phyloP scores from a whole-genome alignment of 2,113 vertebrate genomes.

The Macrotis lagotis region DNA sequence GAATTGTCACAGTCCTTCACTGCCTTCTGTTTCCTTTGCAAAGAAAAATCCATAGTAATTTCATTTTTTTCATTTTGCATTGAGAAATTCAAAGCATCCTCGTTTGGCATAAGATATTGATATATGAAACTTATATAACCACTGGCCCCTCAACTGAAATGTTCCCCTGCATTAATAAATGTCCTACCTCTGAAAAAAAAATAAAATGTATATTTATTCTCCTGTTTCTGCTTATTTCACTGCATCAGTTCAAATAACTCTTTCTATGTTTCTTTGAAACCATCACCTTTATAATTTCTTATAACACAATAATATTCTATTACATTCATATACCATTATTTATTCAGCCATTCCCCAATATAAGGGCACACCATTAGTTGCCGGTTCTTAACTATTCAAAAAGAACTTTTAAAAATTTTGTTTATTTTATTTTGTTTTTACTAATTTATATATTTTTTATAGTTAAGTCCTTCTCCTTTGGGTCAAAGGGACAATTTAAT shows the following conservation, averaged over 20 bases:
- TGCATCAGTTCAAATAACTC: neutral
- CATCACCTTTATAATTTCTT: neutral
- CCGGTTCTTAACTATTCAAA: neutral
- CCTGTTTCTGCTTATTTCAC: neutral
- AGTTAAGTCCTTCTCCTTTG: neutral
- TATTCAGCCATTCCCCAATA: neutral
- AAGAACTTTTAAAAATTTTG: neutral
- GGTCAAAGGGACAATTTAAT: neutral
- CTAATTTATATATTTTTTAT: neutral
- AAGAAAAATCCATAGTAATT: slow-evolving; percentile 47
- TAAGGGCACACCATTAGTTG: neutral
- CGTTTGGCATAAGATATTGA: slow-evolving; percentile 41
- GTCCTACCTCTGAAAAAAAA: slow-evolving; percentile 14
- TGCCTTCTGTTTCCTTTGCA: slow-evolving; percentile 50
- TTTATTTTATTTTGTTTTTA: too few species aligned
- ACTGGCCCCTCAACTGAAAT: neutral
- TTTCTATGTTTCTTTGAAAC: neutral
- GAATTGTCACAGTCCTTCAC: slow-evolving; percentile 9
- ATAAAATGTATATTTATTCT: too few species aligned
- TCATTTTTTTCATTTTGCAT: slow-evolving; percentile 41
- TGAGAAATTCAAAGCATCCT: slow-evolving; percentile 50
- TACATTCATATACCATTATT: neutral
- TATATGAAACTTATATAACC: slow-evolving; percentile 29
- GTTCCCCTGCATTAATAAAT: neutral
- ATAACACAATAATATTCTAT: neutral